Percentiles rank a stretch among this genome's conserved stretches.
Conservation (phyloP, 2,888 invertebrate species). For the Lithophane semibrunnea region DNA sequence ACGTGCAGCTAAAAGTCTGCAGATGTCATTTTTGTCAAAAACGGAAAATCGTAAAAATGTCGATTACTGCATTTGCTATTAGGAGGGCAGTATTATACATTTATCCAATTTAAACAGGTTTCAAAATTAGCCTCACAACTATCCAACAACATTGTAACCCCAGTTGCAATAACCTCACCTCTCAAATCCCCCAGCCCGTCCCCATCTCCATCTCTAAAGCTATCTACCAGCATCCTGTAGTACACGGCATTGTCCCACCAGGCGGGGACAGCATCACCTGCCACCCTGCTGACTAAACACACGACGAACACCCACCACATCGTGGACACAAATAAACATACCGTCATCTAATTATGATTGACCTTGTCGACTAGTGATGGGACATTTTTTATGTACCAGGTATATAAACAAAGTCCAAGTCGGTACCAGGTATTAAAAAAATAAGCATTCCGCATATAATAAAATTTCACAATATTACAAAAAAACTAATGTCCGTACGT, state of each 20-base stretch:
- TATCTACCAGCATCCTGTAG: constrained; percentile 95
- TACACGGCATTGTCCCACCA: constrained; percentile 96
- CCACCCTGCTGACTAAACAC: constrained; percentile 60
- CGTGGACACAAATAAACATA: constrained; percentile 36
- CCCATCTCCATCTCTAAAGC: constrained; percentile 95
- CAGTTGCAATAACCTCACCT: constrained; percentile 84
- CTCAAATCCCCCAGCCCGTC: constrained; percentile 96
- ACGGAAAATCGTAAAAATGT: too few species aligned
- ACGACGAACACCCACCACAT: constrained; percentile 78
- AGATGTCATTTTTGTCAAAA: too few species aligned
- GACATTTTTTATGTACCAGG: constrained; percentile 20
- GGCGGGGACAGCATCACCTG: constrained; percentile 56
- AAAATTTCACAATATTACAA: not conserved
- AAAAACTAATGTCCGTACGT: too few species aligned
- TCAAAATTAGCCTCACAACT: not conserved
- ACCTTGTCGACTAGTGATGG: constrained; percentile 59
- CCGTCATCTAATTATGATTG: constrained; percentile 13
- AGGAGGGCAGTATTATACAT: too few species aligned
- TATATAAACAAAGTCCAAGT: not conserved
- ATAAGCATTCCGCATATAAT: not conserved
- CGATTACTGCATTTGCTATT: too few species aligned
- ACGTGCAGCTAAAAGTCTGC: too few species aligned
- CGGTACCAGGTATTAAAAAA: not conserved
- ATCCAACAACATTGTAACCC: not conserved
- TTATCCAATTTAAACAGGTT: not conserved